A percentile compares a stretch with the other conserved stretches of the same genome.
Evolutionary conservation across 2,888 invertebrate genomes (phyloP).

Genomic region (Drosophila austrosaltans): DNA sequence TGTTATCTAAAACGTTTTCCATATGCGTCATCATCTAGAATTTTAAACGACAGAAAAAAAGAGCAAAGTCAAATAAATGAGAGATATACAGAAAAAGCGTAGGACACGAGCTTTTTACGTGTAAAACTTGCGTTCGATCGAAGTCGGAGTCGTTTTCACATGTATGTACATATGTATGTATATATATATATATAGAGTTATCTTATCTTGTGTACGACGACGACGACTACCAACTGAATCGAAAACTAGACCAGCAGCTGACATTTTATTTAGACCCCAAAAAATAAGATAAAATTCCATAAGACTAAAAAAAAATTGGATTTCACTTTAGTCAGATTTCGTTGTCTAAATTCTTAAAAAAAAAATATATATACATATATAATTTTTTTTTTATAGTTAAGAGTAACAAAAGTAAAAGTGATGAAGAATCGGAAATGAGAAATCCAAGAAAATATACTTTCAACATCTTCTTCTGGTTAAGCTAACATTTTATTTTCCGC

Average conservation of each 20-base stretch:
- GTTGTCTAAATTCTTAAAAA: neutral
- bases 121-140: neutral
- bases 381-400: no score
- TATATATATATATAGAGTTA: neutral
- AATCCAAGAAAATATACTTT: no score
- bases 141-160: constrained; percentile 1
- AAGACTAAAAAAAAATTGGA: neutral
- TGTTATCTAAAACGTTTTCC: neutral
- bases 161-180: neutral
- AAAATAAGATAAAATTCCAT: constrained; percentile 7
- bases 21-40: constrained; percentile 1
- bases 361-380: no score
- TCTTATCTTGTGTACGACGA: neutral
- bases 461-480: neutral
- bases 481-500: neutral
- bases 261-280: neutral
- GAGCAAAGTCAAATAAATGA: neutral
- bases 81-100: neutral
- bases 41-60: neutral
- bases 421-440: no score
- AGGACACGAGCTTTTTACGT: constrained; percentile 4
- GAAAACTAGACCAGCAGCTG: constrained; percentile 1
- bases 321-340: neutral
- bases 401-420: no score
- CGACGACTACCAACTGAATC: neutral